phyloP scores from a whole-genome alignment of 1,140 invertebrate species.

The Lepidurus packardi region DNA sequence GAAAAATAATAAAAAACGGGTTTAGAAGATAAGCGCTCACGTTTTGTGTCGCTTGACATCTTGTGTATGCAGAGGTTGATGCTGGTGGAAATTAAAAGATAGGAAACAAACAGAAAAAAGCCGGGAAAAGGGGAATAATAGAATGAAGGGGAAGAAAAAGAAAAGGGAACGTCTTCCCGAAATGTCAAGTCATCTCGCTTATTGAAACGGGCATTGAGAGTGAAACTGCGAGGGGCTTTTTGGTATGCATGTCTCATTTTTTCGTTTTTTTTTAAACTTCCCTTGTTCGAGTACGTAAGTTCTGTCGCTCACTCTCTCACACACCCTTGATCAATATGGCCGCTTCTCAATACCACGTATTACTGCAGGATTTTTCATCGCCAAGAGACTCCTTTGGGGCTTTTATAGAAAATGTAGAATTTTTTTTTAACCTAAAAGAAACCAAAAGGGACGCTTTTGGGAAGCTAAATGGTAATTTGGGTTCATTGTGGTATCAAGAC shows the following conservation, averaged over 20 bases:
- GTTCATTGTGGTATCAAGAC: too few species aligned
- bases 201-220: slow-evolving; percentile 14
- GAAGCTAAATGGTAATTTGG: too few species aligned
- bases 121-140: background rate
- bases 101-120: background rate
- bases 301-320: background rate
- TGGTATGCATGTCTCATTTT: slow-evolving; percentile 10
- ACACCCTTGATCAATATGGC: background rate
- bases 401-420: too few species aligned
- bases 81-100: background rate
- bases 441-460: too few species aligned
- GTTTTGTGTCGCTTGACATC: slow-evolving; percentile 8
- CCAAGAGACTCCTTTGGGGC: too few species aligned
- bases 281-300: background rate
- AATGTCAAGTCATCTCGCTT: slow-evolving; percentile 18
- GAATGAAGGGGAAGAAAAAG: background rate
- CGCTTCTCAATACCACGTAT: background rate
- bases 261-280: background rate
- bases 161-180: background rate
- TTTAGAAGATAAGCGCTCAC: background rate
- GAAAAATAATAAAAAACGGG: too few species aligned
- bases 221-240: background rate
- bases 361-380: background rate
- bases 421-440: too few species aligned
- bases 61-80: background rate